Evolutionary conservation across 1,140 invertebrate genomes (phyloP).

Genomic region (Leptestheria dahalacensis): DNA sequence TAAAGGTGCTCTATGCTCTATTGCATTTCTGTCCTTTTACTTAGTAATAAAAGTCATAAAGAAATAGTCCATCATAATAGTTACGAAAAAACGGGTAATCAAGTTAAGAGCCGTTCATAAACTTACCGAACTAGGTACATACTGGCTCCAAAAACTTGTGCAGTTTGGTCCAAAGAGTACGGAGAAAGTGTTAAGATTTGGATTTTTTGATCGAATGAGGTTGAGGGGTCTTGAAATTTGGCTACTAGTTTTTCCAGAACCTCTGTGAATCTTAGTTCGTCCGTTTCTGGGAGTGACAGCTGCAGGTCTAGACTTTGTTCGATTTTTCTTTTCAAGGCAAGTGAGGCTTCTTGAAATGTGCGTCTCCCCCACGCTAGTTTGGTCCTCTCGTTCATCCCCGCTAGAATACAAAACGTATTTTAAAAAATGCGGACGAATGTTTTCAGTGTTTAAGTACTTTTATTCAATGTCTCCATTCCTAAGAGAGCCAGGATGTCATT

Average conservation of each 20-base stretch:
- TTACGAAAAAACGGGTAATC: too few relatives aligned
- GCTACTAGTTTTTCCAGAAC: not conserved
- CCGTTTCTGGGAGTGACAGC: not conserved
- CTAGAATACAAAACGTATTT: not conserved
- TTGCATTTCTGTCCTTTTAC: too few relatives aligned
- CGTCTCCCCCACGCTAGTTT: not conserved
- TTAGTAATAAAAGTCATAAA: too few relatives aligned
- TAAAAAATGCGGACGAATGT: not conserved
- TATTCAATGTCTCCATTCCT: too few relatives aligned
- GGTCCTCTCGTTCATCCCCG: not conserved
- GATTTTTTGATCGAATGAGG: not conserved
- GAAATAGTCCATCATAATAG: too few relatives aligned
- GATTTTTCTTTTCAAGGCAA: not conserved
- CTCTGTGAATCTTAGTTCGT: not conserved
- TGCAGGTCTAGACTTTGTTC: not conserved
- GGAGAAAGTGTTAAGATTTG: not conserved
- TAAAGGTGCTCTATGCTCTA: too few relatives aligned
- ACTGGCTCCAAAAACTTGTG: not conserved
- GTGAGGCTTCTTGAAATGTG: not conserved
- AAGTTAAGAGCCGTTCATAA: too few relatives aligned
- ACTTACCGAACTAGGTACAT: not conserved
- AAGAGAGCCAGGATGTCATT: too few relatives aligned
- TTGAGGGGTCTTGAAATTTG: not conserved
- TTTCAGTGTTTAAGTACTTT: too few relatives aligned
- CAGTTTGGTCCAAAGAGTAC: not conserved